Evolutionary conservation across 2,113 vertebrate genomes (phyloP).

Genomic region (Mustela nigripes): DNA sequence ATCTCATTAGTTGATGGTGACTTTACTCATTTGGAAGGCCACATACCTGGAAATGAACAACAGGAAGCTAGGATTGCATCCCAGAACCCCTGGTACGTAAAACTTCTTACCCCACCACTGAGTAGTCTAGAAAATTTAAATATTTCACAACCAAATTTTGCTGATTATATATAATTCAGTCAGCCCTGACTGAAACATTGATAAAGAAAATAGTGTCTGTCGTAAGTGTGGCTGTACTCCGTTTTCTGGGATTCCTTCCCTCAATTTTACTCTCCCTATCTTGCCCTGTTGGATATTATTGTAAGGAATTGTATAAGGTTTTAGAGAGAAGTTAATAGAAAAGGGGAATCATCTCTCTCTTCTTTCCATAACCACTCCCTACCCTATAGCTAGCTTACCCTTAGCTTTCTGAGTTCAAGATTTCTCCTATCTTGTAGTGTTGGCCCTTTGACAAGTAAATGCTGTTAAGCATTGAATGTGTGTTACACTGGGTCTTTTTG

Average conservation of each 20-base stretch:
- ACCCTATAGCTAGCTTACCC: background rate
- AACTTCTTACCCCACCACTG: background rate
- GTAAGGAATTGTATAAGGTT: background rate
- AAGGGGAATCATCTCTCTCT: background rate
- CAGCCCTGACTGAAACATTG: background rate
- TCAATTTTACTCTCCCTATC: background rate
- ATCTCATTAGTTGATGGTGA: background rate
- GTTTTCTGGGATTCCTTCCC: background rate
- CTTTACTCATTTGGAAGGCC: slow-evolving; percentile 5
- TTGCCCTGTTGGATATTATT: background rate
- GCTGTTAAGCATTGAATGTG: background rate
- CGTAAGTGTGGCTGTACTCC: background rate
- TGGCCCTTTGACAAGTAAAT: background rate
- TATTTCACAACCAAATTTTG: background rate
- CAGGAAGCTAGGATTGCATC: background rate
- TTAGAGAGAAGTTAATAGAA: background rate
- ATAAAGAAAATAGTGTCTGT: background rate
- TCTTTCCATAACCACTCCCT: accelerated
- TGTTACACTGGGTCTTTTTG: background rate
- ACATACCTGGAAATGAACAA: background rate
- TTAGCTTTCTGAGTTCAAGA: background rate
- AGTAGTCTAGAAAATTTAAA: background rate
- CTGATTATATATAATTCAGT: background rate
- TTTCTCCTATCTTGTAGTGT: background rate
- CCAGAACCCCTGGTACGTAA: background rate